phyloP scores from a whole-genome alignment of 2,113 vertebrate species.

The Oxyruncus cristatus region DNA sequence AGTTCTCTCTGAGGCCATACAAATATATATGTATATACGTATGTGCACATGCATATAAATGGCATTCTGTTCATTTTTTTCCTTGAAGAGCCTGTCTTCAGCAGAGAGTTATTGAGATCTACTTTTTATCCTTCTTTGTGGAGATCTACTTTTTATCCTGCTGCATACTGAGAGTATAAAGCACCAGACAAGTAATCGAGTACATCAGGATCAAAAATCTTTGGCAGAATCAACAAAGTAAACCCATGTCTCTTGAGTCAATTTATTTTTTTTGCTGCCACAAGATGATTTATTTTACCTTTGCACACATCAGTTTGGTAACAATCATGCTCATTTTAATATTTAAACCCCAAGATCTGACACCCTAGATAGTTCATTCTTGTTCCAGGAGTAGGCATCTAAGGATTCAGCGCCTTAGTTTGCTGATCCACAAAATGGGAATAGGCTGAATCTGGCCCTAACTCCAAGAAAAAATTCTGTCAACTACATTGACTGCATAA shows the following conservation, averaged over 20 bases:
- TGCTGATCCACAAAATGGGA: background rate
- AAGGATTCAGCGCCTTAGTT: background rate
- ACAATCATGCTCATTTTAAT: background rate
- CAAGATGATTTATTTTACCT: background rate
- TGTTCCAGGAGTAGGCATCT: rapidly evolving
- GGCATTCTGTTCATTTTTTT: background rate
- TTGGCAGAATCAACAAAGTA: background rate
- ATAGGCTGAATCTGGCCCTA: background rate
- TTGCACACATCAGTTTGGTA: background rate
- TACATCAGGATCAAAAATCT: background rate
- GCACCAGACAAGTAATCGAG: background rate
- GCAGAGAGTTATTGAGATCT: background rate
- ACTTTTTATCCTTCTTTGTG: background rate
- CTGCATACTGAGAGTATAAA: background rate
- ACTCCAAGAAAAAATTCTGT: background rate
- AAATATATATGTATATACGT: background rate
- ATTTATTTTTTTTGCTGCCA: background rate
- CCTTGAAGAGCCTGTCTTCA: background rate
- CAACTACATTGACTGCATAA: background rate
- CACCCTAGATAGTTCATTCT: background rate
- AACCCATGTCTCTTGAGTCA: background rate
- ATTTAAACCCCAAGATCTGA: background rate
- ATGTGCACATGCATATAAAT: background rate
- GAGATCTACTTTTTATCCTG: background rate
- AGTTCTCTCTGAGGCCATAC: background rate